Base-by-base conservation (phyloP, 2,113 vertebrate species). In the Platycercus adscitus region DNA sequence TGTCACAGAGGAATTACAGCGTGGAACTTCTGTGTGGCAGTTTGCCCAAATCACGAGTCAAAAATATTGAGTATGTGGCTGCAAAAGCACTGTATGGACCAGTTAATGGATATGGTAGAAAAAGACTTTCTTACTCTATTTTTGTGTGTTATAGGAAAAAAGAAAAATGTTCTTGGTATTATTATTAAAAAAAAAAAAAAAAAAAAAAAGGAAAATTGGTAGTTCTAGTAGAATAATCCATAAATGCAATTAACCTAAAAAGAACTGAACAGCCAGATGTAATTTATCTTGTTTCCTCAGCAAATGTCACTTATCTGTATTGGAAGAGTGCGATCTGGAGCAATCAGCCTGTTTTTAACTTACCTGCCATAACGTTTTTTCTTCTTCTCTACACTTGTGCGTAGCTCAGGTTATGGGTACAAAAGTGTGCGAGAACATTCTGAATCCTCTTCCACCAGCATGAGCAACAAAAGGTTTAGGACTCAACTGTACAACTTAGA, bases 331-430 rank as follows among this genome's bases (percentile, higher is more conserved):
- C 37, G 82, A 43, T 49, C n/a, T 87, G 84, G 52, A 95, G 75
- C 69, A 68, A 79, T 69, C 17, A 61, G 76, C 31, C 43, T 92
- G 61, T 8, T 50, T 37, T 91, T 50, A 87, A 91, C 93, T 97
- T 91, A 95, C 94, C 96, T 2, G 81, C 93, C 94, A 95, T 97
- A 21, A 66, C 46, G 76, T 70, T 94, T 88, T 64, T 88, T 91
- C 93, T 89, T 95, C 95, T 95, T 80, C 80, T 80, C 91, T 75
- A 26, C 87, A 26, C 63, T 70, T 26, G 68, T 29, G 43, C 1
- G 35, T 73, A 65, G 75, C 43, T 97, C 87, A 94, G 82, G 7
- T 65, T 93, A 86, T 0, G 4, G 89, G 46, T 73, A 53, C 43
- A 60, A 70, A 82, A 47, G 60, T 6, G 15, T 33, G 46, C 53